phyloP scores from a whole-genome alignment of 2,797 vertebrate genomes.

The Betta splendens region DNA sequence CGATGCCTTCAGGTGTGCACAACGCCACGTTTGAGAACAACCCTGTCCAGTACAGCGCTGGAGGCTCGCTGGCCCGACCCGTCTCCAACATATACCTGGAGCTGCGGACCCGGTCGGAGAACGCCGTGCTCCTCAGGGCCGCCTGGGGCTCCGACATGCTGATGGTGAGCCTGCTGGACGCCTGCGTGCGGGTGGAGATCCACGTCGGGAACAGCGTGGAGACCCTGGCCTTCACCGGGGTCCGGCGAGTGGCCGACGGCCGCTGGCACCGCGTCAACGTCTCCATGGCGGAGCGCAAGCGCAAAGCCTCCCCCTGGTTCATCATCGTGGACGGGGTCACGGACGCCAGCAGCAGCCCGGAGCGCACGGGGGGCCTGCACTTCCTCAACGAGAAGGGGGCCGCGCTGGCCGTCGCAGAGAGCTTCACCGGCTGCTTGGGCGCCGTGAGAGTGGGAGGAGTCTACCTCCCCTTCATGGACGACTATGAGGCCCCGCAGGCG shows the following conservation, averaged over 20 bases:
- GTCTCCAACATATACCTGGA: constrained; percentile 83
- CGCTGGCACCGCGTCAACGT: constrained; percentile 87
- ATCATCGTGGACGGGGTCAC: constrained; percentile 81
- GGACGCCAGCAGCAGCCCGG: constrained; percentile 72
- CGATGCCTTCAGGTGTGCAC: constrained; percentile 84
- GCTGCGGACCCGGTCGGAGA: constrained; percentile 87
- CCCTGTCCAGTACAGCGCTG: constrained; percentile 79
- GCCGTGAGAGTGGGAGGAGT: constrained; percentile 84
- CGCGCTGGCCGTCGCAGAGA: constrained; percentile 79
- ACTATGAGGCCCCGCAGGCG: constrained; percentile 61
- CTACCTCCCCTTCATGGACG: constrained; percentile 83
- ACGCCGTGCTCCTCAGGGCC: constrained; percentile 84
- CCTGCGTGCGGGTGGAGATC: constrained; percentile 81
- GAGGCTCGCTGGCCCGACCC: constrained; percentile 67
- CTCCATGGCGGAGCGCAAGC: constrained; percentile 75
- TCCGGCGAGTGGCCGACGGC: constrained; percentile 81
- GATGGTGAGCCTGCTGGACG: constrained; percentile 83
- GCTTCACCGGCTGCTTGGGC: constrained; percentile 90
- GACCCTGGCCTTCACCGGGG: constrained; percentile 72
- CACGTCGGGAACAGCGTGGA: constrained; percentile 80
- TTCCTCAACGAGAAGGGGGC: constrained; percentile 80
- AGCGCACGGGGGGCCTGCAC: constrained; percentile 74
- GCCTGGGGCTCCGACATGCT: constrained; percentile 76
- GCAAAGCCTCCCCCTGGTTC: constrained; percentile 79
- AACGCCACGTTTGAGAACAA: constrained; percentile 87